phyloP scores from a whole-genome alignment of 2,888 invertebrate species.

The Chymomyza procnemis region DNA sequence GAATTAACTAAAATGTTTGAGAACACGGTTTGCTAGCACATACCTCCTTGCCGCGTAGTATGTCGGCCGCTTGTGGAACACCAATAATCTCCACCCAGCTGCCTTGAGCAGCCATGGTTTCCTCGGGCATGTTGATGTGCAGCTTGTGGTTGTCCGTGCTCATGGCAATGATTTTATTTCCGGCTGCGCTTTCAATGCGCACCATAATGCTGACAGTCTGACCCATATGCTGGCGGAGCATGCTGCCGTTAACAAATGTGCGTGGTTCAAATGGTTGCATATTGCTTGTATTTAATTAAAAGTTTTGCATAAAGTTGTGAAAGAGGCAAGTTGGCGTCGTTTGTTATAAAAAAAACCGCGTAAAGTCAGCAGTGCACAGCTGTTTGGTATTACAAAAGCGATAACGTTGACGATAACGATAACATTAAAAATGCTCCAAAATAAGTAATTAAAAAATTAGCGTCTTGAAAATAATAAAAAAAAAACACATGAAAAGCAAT shows the following conservation, averaged over 20 bases:
- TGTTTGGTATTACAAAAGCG: background rate
- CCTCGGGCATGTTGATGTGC: constrained; percentile 61
- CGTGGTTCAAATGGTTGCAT: constrained; percentile 72
- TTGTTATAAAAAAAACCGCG: background rate
- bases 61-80: constrained; percentile 50
- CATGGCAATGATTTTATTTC: constrained; percentile 57
- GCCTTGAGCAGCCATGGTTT: constrained; percentile 56
- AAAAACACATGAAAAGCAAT: too few relatives aligned
- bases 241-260: constrained; percentile 69
- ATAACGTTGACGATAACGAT: background rate
- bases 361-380: background rate
- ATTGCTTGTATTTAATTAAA: constrained; percentile 1
- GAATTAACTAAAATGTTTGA: background rate
- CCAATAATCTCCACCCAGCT: constrained; percentile 78
- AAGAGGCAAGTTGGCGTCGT: background rate
- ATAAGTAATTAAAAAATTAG: too few relatives aligned
- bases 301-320: background rate
- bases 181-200: constrained; percentile 66
- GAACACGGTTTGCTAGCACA: background rate
- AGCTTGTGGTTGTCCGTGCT: constrained; percentile 74
- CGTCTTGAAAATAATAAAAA: too few relatives aligned
- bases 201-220: constrained; percentile 75
- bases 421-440: too few relatives aligned
- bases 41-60: constrained; percentile 75
- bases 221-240: constrained; percentile 71